Percentiles rank a stretch among this genome's conserved stretches.
Evolutionary conservation across 2,888 invertebrate species (phyloP).

Genomic region (Chaetogeoica ovagalla): DNA sequence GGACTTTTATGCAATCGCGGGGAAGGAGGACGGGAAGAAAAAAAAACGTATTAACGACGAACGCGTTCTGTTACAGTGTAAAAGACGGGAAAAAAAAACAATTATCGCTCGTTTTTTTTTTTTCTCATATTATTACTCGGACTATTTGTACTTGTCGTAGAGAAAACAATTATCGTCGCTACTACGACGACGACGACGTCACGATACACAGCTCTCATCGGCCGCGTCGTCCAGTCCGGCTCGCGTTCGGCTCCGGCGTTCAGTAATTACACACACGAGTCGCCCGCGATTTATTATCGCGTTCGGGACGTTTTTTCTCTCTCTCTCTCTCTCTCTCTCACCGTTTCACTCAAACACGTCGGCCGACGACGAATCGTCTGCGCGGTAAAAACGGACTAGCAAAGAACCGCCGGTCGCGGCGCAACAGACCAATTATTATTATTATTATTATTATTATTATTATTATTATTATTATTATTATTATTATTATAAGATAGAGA

Average conservation of each 20-base stretch:
- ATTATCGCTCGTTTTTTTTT: slow-evolving; percentile 12
- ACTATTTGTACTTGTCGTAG: slow-evolving; percentile 41
- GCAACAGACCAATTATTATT: not conserved
- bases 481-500: too few relatives aligned
- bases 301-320: too few relatives aligned
- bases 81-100: slow-evolving; percentile 7
- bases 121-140: slow-evolving; percentile 31
- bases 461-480: not conserved
- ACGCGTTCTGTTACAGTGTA: too few relatives aligned
- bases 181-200: not conserved
- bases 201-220: too few relatives aligned
- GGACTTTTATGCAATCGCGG: too few relatives aligned
- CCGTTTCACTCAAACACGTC: not conserved
- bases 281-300: slow-evolving; percentile 32
- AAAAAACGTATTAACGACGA: too few relatives aligned
- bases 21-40: too few relatives aligned
- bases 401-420: not conserved
- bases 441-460: not conserved
- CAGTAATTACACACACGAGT: slow-evolving; percentile 4
- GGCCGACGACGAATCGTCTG: not conserved
- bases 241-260: slow-evolving; percentile 9
- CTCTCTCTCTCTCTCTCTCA: too few relatives aligned
- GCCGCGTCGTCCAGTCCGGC: not conserved
- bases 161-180: slow-evolving; percentile 34
- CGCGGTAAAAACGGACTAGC: too few relatives aligned